Conservation (phyloP, 2,113 vertebrate genomes). For the Odobenus rosmarus region DNA sequence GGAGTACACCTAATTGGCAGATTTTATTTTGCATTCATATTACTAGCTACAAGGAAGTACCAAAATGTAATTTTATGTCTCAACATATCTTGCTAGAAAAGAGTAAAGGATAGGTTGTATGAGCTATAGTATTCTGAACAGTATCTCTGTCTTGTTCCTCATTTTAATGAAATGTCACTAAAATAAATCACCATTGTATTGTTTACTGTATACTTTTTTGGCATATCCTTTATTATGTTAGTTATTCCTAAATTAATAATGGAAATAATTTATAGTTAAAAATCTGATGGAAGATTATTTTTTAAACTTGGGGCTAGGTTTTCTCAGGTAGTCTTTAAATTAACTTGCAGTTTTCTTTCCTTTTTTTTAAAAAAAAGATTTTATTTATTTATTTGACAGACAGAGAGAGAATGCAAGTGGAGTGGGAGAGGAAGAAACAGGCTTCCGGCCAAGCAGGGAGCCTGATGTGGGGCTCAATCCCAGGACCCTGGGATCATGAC, state of each 20-base stretch:
- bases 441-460: too few relatives aligned
- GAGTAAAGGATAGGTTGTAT: background rate
- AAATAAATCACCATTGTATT: background rate
- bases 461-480: too few relatives aligned
- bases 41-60: background rate
- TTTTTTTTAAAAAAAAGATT: too few relatives aligned
- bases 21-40: background rate
- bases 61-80: background rate
- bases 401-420: too few relatives aligned
- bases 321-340: background rate
- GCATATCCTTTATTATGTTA: background rate
- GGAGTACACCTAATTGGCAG: background rate
- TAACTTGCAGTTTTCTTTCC: background rate
- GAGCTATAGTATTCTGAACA: background rate
- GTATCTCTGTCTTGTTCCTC: background rate
- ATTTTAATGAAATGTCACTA: background rate
- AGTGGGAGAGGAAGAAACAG: too few relatives aligned
- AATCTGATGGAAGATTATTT: background rate
- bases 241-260: background rate
- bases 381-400: too few relatives aligned
- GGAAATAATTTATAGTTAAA: background rate
- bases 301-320: background rate
- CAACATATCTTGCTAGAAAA: background rate
- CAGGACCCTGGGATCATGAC: too few relatives aligned
- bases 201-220: background rate